Conservation (phyloP, 92 coral and sea anemone species). For the Paramuricea clavata region DNA sequence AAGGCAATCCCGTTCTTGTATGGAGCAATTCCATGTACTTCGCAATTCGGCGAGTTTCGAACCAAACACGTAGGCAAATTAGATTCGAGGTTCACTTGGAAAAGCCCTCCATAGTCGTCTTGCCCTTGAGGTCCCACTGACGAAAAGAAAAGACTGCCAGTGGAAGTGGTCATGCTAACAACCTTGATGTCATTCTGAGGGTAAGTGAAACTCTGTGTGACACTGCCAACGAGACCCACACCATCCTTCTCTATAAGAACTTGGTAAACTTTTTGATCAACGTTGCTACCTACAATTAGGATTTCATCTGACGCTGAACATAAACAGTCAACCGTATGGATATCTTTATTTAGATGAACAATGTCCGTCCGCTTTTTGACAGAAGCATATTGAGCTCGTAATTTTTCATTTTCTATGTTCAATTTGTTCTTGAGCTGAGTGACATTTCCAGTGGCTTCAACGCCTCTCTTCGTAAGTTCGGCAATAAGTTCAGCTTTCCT, state of each 20-base stretch:
- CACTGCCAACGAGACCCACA: too few species aligned
- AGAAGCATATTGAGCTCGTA: conserved; percentile 51
- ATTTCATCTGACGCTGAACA: conserved; percentile 72
- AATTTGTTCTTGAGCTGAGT: conserved; percentile 41
- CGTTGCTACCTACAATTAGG: conserved; percentile 54
- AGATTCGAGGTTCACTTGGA: too few species aligned
- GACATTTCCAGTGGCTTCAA: conserved; percentile 64
- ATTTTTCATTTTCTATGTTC: conserved; percentile 28
- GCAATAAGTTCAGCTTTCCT: conserved; percentile 58
- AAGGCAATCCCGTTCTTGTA: conserved; percentile 62
- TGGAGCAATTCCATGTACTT: conserved; percentile 68
- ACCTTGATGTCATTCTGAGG: conserved; percentile 51
- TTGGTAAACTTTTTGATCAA: conserved; percentile 56
- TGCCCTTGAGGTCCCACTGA: conserved; percentile 48
- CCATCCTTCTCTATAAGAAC: conserved; percentile 54
- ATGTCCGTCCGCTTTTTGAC: conserved; percentile 54
- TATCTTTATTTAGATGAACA: conserved; percentile 48
- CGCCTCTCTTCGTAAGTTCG: conserved; percentile 68
- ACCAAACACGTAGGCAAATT: conserved; percentile 36
- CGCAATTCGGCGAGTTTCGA: conserved; percentile 33
- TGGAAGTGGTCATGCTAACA: conserved; percentile 51
- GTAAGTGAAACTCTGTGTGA: conserved; percentile 50
- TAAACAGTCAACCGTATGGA: conserved; percentile 37
- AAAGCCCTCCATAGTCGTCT: conserved; percentile 56
- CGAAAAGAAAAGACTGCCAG: conserved; percentile 58